phyloP scores from a whole-genome alignment of 1,140 invertebrate species.

The Leptonema lineaticorne region DNA sequence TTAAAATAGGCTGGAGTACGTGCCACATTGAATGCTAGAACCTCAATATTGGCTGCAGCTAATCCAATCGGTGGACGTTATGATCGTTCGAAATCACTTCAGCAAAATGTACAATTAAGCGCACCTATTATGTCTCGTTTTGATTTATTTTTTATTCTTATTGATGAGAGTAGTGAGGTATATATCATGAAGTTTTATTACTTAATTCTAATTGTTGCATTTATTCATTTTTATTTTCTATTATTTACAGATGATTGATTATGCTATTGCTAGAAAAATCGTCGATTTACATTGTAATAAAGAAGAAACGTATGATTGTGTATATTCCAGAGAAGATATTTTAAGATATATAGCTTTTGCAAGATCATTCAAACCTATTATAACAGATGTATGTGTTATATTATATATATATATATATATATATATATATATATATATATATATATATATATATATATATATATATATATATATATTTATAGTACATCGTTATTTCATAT shows the following conservation, averaged over 20 bases:
- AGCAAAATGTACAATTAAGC: conserved; percentile 91
- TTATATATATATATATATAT: no score
- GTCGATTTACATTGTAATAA: conserved; percentile 90
- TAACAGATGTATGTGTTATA: conserved; percentile 60
- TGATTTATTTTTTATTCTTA: conserved; percentile 97
- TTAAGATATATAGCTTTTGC: conserved; percentile 95
- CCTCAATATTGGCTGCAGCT: conserved; percentile 96
- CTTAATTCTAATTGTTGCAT: neutral
- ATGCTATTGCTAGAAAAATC: conserved; percentile 94
- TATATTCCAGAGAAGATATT: conserved; percentile 86
- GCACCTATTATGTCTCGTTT: conserved; percentile 99
- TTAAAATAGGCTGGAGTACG: conserved; percentile 83
- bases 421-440: no score
- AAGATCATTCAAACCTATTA: conserved; percentile 92
- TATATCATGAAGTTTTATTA: neutral
- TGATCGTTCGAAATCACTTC: conserved; percentile 90
- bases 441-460: no score
- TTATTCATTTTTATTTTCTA: neutral
- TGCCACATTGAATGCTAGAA: conserved; percentile 95
- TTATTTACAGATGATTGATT: conserved; percentile 69
- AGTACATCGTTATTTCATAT: no score
- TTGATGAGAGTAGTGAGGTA: conserved; percentile 94
- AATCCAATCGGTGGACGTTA: conserved; percentile 98
- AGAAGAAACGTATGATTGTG: conserved; percentile 70
- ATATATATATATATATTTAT: no score